A percentile compares a stretch with the other conserved stretches of the same genome.
Evolutionary conservation across 2,113 vertebrate species (phyloP).

Genomic region (Procavia capensis): DNA sequence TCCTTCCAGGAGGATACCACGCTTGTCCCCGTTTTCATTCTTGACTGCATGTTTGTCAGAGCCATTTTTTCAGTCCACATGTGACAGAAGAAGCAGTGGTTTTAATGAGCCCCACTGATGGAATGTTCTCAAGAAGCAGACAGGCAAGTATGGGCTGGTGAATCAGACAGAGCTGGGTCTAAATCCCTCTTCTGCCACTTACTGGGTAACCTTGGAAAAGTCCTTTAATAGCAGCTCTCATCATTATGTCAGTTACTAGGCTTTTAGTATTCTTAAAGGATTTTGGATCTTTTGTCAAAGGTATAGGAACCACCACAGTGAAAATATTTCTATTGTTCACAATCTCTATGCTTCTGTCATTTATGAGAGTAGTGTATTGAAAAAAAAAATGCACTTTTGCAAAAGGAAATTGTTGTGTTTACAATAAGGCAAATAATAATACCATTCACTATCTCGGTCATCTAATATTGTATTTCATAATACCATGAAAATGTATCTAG

Average conservation of each 20-base stretch:
- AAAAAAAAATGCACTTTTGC: not conserved
- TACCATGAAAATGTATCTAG: not conserved
- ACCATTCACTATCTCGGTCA: not conserved
- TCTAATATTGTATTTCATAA: not conserved
- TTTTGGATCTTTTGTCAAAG: not conserved
- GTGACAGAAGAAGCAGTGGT: not conserved
- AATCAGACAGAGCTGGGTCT: not conserved
- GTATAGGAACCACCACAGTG: not conserved
- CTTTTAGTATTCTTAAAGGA: conserved; percentile 32
- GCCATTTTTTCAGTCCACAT: not conserved
- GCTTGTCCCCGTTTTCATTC: not conserved
- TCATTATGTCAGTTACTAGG: not conserved
- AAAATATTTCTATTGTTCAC: conserved; percentile 1
- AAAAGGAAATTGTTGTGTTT: not conserved
- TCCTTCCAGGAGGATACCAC: not conserved
- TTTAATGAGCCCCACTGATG: not conserved
- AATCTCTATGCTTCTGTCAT: not conserved
- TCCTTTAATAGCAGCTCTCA: not conserved
- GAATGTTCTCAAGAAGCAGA: not conserved
- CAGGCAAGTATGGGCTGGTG: not conserved
- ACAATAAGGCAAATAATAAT: not conserved
- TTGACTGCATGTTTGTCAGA: not conserved
- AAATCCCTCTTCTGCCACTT: not conserved
- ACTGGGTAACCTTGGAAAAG: not conserved
- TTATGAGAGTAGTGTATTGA: not conserved